These are phyloP conservation scores for Lomographa bimaculata DNA, from an alignment of 2,888 invertebrate genomes.

Conservation along the genomic window DNA sequence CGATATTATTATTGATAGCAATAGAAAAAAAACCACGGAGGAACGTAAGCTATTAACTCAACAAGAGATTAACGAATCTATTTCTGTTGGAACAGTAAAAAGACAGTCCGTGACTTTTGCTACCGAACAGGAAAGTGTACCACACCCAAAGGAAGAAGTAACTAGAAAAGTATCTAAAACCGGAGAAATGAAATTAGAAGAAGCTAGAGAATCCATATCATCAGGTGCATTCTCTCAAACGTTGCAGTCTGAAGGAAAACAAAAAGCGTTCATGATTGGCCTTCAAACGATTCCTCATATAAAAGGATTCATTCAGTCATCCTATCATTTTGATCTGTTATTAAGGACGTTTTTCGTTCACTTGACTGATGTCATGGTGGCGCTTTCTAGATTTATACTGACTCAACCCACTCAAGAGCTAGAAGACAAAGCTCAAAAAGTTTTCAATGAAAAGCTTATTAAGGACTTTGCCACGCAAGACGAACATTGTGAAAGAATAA, in stretches of 20 bases:
- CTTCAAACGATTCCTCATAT: conserved; percentile 69
- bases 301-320: conserved; percentile 55
- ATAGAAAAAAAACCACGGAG: neutral
- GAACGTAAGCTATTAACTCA: neutral
- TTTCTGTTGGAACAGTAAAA: conserved; percentile 3
- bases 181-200: conserved; percentile 8
- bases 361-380: conserved; percentile 75
- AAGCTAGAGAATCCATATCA: conserved; percentile 11
- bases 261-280: conserved; percentile 60
- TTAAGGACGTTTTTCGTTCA: conserved; percentile 74
- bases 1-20: neutral
- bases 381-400: conserved; percentile 65
- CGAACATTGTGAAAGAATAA: conserved; percentile 16
- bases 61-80: conserved; percentile 3
- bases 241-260: conserved; percentile 44
- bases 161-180: neutral
- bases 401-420: conserved; percentile 47
- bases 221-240: conserved; percentile 4
- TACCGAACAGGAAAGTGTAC: conserved; percentile 20
- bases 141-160: neutral
- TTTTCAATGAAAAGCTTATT: conserved; percentile 33
- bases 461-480: conserved; percentile 20
- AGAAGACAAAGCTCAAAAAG: conserved; percentile 27
- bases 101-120: conserved; percentile 6
- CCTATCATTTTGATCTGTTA: conserved; percentile 60